phyloP scores from a whole-genome alignment of 1,140 invertebrate genomes.

The Tribolium castaneum region DNA sequence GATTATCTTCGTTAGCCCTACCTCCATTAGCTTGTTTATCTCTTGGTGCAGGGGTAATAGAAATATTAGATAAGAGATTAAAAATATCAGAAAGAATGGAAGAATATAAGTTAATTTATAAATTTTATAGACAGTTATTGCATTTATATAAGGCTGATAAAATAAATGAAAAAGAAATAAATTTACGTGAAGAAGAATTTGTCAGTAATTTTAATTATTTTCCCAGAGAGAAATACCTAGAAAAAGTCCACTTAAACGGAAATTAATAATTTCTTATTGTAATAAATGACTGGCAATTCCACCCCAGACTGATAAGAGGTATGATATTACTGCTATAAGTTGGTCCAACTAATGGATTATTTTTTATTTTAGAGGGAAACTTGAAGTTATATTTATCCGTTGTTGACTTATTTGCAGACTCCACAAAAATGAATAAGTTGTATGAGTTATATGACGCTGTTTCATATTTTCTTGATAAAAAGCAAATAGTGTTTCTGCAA shows the following conservation, averaged over 20 bases:
- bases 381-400: too few relatives aligned
- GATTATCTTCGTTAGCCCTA: constrained; percentile 41
- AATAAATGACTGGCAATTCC: too few relatives aligned
- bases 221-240: constrained; percentile 37
- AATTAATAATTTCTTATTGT: too few relatives aligned
- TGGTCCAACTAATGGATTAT: too few relatives aligned
- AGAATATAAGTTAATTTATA: constrained; percentile 42
- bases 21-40: constrained; percentile 40
- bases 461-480: too few relatives aligned
- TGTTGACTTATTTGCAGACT: too few relatives aligned
- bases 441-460: too few relatives aligned
- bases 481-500: too few relatives aligned
- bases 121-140: constrained; percentile 42
- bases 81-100: constrained; percentile 39
- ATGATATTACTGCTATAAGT: too few relatives aligned
- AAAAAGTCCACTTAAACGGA: constrained; percentile 33
- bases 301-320: too few relatives aligned
- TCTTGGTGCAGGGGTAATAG: constrained; percentile 37
- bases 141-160: constrained; percentile 41
- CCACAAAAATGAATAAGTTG: too few relatives aligned
- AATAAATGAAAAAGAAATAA: constrained; percentile 40
- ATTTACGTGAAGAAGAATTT: constrained; percentile 41
- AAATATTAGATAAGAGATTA: constrained; percentile 40
- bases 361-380: too few relatives aligned
- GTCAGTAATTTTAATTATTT: constrained; percentile 34